Evolutionary conservation across 2,113 vertebrate genomes (phyloP).

Genomic region (Bubo bubo): DNA sequence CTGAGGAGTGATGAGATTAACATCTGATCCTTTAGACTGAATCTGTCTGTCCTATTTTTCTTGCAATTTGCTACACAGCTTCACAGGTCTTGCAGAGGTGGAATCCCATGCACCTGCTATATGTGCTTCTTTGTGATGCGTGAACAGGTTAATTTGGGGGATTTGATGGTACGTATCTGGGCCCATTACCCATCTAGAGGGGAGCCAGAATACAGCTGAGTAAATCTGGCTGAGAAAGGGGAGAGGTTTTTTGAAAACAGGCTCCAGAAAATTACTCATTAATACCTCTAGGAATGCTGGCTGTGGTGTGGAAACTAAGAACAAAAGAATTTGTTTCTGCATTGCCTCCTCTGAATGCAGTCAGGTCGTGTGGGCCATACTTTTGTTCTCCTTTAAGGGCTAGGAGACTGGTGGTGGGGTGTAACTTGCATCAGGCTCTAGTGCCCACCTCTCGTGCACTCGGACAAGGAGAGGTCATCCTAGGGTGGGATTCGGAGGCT

Average conservation of each 20-base stretch:
- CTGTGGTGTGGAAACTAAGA: not conserved
- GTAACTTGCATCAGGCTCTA: not conserved
- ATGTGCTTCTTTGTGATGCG: accelerated
- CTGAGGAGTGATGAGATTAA: not conserved
- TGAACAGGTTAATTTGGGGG: not conserved
- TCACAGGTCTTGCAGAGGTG: not conserved
- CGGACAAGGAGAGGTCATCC: not conserved
- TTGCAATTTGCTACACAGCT: not conserved
- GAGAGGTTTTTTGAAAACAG: not conserved
- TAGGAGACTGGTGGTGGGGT: not conserved
- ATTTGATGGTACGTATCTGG: not conserved
- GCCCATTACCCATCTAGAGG: not conserved
- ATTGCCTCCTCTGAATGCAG: not conserved
- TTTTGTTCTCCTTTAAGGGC: not conserved
- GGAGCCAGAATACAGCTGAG: not conserved
- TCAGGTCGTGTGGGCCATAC: not conserved
- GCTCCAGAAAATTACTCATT: not conserved
- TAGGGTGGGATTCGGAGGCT: not conserved
- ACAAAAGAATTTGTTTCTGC: not conserved
- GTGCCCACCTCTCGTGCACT: not conserved
- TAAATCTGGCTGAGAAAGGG: not conserved
- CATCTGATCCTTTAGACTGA: not conserved
- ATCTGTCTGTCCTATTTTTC: not conserved
- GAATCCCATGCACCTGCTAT: not conserved
- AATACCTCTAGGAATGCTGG: not conserved